Evolutionary conservation across 2,113 vertebrate genomes (phyloP).

Genomic region (Tragelaphus strepsiceros): DNA sequence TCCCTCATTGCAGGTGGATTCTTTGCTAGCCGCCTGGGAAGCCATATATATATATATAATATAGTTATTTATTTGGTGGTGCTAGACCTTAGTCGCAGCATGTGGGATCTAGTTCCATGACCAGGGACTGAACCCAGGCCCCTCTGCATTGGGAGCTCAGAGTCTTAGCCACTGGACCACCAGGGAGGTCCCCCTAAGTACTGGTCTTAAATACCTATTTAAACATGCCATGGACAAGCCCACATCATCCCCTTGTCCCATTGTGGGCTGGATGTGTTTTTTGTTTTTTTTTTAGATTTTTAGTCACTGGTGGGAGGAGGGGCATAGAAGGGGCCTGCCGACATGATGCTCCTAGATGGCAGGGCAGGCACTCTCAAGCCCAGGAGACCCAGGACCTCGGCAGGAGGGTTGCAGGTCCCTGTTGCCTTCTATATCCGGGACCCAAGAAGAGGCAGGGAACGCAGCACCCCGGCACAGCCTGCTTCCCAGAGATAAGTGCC

Average conservation of each 20-base stretch:
- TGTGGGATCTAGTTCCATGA: neutral
- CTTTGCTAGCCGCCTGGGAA: neutral
- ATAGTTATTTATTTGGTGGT: neutral
- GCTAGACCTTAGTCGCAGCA: neutral
- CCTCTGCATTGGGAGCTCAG: neutral
- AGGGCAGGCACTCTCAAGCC: neutral
- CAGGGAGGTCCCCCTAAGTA: neutral
- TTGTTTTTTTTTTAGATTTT: neutral
- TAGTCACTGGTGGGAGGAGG: neutral
- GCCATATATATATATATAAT: neutral
- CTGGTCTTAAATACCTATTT: neutral
- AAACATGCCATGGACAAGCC: neutral
- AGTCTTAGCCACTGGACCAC: neutral
- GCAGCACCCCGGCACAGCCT: too few relatives aligned
- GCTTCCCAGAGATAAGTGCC: neutral
- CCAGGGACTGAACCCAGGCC: neutral
- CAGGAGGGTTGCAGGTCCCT: neutral
- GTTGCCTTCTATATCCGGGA: neutral
- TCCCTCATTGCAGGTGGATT: neutral
- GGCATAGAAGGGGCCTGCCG: neutral
- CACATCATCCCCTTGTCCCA: fast-evolving
- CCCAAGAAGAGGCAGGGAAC: neutral
- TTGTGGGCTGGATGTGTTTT: neutral
- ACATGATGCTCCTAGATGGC: neutral
- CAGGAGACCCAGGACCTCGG: neutral